phyloP scores from a whole-genome alignment of 2,113 vertebrate genomes.

The Melanostigma gelatinosum region DNA sequence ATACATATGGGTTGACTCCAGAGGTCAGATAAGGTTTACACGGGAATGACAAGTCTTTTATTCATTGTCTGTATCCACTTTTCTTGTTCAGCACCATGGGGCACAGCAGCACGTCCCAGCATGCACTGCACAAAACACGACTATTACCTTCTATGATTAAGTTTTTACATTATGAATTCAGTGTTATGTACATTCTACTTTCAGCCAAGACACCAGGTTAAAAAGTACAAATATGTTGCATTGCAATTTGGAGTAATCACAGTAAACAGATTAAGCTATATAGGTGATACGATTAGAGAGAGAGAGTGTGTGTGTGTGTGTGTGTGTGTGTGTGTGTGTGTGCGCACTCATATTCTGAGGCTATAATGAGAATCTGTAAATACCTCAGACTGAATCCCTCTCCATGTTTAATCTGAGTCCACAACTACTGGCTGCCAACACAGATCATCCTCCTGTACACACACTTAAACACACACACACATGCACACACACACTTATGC shows the following conservation, averaged over 20 bases:
- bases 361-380: constrained; percentile 79
- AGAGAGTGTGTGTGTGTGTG: constrained; percentile 28
- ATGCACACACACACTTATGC: constrained; percentile 23
- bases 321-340: constrained; percentile 21
- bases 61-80: not conserved
- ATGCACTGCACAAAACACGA: constrained; percentile 7
- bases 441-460: constrained; percentile 69
- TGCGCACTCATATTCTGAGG: constrained; percentile 55
- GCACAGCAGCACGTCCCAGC: not conserved
- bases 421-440: constrained; percentile 72
- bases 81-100: not conserved
- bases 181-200: not conserved
- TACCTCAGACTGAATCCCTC: constrained; percentile 77
- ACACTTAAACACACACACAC: constrained; percentile 25
- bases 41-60: not conserved
- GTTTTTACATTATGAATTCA: constrained; percentile 9
- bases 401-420: constrained; percentile 79
- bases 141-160: not conserved
- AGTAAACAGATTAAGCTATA: constrained; percentile 70
- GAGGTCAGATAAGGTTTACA: not conserved
- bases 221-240: constrained; percentile 26
- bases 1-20: not conserved
- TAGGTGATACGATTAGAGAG: constrained; percentile 59
- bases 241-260: constrained; percentile 56
- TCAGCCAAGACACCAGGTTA: constrained; percentile 38